Conservation (phyloP, 1,140 invertebrate genomes). For the Littorina saxatilis region DNA sequence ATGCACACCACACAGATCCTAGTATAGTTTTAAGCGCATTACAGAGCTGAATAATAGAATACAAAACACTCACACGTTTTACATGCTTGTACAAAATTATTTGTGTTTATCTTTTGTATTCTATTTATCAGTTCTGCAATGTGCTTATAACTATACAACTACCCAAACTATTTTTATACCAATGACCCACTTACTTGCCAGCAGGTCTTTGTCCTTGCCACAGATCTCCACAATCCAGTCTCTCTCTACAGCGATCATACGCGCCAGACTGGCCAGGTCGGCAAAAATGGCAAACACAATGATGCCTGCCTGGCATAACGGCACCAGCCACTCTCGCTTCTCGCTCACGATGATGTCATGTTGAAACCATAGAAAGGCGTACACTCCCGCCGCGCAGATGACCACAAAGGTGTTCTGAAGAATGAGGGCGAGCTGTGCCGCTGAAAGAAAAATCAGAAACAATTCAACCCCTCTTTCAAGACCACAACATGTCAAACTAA, state of each 20-base stretch:
- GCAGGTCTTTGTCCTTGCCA: constrained; percentile 59
- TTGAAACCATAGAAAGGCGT: constrained; percentile 46
- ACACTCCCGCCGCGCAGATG: constrained; percentile 57
- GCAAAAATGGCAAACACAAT: constrained; percentile 67
- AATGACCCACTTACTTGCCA: constrained; percentile 59
- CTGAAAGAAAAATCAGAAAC: constrained; percentile 46
- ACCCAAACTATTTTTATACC: neutral
- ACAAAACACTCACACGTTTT: too few relatives aligned
- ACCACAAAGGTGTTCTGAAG: constrained; percentile 63
- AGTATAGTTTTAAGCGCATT: too few relatives aligned
- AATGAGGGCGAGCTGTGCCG: constrained; percentile 58
- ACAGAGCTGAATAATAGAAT: too few relatives aligned
- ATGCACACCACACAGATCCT: too few relatives aligned
- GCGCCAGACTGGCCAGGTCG: constrained; percentile 73
- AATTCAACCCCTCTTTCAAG: too few relatives aligned
- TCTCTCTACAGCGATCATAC: constrained; percentile 77
- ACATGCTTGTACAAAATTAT: too few relatives aligned
- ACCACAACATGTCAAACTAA: too few relatives aligned
- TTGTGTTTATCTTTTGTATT: too few relatives aligned
- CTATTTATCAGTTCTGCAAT: too few relatives aligned
- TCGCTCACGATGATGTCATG: constrained; percentile 30
- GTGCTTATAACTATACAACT: too few relatives aligned
- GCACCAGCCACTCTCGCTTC: constrained; percentile 41
- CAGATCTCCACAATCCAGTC: constrained; percentile 79
- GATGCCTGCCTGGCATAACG: constrained; percentile 55